Percentiles rank a stretch among this genome's conserved stretches.
Evolutionary conservation across 1,140 invertebrate genomes (phyloP).

Genomic region (Batillaria attramentaria): DNA sequence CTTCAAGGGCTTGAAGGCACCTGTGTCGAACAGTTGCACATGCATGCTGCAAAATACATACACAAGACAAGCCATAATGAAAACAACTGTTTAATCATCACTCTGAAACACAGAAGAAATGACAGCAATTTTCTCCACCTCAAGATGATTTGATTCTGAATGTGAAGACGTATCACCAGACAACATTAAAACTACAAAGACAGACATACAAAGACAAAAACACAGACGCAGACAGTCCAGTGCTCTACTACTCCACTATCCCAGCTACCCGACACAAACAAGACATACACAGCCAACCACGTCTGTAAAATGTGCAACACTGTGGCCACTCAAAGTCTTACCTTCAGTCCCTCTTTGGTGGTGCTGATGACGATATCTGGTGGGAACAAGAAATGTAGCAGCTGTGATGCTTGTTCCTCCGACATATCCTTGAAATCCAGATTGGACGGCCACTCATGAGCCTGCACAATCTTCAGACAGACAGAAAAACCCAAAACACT

Average conservation of each 20-base stretch:
- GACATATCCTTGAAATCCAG: slow-evolving; percentile 1
- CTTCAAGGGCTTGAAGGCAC: not conserved
- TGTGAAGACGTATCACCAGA: too few relatives aligned
- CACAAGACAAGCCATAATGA: too few relatives aligned
- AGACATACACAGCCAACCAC: not conserved
- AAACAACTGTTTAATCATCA: too few relatives aligned
- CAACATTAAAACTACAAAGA: too few relatives aligned
- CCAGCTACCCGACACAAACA: too few relatives aligned
- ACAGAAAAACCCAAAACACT: not conserved
- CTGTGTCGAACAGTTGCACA: slow-evolving; percentile 24
- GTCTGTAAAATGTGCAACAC: not conserved
- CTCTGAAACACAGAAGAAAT: too few relatives aligned
- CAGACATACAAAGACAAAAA: too few relatives aligned
- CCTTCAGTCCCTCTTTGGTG: slow-evolving; percentile 25
- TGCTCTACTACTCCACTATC: too few relatives aligned
- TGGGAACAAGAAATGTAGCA: slow-evolving; percentile 25
- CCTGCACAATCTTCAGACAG: slow-evolving; percentile 14
- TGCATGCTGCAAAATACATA: slow-evolving; percentile 15
- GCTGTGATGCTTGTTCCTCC: not conserved
- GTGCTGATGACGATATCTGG: slow-evolving; percentile 19
- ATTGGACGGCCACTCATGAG: slow-evolving; percentile 17
- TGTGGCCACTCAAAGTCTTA: not conserved
- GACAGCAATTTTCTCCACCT: too few relatives aligned
- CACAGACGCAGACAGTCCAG: too few relatives aligned
- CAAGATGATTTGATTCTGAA: too few relatives aligned